Conservation (phyloP, 2,113 vertebrate species). For the Isichthys henryi region DNA sequence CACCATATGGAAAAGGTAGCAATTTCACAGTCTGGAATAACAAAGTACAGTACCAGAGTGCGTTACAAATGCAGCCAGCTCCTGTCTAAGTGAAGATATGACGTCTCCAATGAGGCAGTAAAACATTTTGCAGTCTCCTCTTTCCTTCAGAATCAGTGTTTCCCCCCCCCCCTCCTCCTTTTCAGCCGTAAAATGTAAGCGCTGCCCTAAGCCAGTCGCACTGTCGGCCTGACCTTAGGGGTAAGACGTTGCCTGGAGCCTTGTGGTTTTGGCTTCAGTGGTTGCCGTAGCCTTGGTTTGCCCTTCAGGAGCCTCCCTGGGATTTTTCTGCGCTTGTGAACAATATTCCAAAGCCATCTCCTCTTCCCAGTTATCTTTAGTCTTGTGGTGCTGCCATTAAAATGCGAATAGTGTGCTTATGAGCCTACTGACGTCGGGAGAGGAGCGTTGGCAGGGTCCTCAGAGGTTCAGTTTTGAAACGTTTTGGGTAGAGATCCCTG, state of each 20-base stretch:
- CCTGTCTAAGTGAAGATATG: background rate
- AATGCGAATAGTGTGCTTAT: background rate
- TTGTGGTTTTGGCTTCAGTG: background rate
- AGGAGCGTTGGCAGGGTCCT: background rate
- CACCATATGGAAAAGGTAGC: background rate
- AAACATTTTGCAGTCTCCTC: background rate
- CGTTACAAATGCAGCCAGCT: background rate
- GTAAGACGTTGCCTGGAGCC: background rate
- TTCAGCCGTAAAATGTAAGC: background rate
- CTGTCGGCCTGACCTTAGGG: background rate
- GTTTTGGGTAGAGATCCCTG: background rate
- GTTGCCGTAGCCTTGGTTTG: background rate
- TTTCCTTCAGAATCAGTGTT: background rate
- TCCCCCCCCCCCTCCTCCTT: background rate
- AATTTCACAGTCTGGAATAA: background rate
- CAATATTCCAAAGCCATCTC: background rate
- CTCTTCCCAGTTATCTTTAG: background rate
- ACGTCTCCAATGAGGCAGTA: background rate
- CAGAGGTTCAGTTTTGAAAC: background rate
- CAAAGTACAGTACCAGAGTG: background rate
- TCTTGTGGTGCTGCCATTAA: background rate
- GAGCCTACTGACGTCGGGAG: background rate
- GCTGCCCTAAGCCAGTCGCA: background rate
- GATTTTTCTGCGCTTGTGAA: background rate
- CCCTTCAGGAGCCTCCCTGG: background rate